Base-by-base conservation (phyloP, 2,797 vertebrate genomes). In the Poeciliopsis gracilis region DNA sequence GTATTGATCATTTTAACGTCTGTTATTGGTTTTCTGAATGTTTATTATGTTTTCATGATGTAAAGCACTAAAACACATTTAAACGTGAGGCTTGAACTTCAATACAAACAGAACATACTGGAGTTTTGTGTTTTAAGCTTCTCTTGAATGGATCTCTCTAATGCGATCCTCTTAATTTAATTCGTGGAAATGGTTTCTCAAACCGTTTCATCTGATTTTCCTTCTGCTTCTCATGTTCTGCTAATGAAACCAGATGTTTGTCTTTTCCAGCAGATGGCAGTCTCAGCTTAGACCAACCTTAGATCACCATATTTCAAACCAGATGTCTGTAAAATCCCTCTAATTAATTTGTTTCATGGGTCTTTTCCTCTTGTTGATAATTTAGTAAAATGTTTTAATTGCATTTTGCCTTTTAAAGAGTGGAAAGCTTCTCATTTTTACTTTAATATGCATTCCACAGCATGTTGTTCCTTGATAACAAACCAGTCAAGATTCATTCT, bases 191-290 rank as follows among this genome's bases (percentile, higher is more conserved):
- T 33, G 5, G 11, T 30, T 59, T 59, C 59, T 61, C 33, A 11
- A 38, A 25, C 23, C 0, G 38, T 15, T 69, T 69, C 4, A 25
- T 23, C 43, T 18, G 16, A 15, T 49, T 51, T 51, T 20, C 9
- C 30, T 47, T 20, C n/a, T 47, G 51, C 0, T 36, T 20, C 33
- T 47, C 8, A n/a, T 33, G 36, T 72, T 25, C 36, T 20, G 25
- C 5, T 45, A 15, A 13, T 72, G 10, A 72, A 59, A 11, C 18
- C 16, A 71, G 38, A 47, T 10, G 9, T 51, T 72, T 47, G 33
- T 5, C 18, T 69, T 11, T 78, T 78, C 90, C 90, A 87, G 43
- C 85, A 95, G 93, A 77, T 88, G 94, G 91, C 82, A 53, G 28
- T 90, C 82, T 92, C 82, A 75, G 15, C 81, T 81, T 75, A 1